Conservation (phyloP, 2,797 vertebrate genomes). For the Nothura maculosa region DNA sequence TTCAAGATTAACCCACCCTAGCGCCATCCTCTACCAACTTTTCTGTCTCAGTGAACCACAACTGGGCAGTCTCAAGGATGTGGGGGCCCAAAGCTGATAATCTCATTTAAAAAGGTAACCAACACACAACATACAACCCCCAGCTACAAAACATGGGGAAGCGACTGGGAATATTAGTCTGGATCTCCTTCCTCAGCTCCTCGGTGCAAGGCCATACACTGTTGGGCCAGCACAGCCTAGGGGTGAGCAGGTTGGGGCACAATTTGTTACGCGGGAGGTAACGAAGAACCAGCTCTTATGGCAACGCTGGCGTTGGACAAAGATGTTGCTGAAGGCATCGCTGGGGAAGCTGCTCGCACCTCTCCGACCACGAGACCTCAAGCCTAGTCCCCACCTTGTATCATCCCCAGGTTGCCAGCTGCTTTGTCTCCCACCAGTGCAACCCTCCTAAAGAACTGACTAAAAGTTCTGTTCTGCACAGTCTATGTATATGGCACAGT, state of each 20-base stretch:
- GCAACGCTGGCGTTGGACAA: no score
- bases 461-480: background rate
- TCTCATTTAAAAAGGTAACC: background rate
- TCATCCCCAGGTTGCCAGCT: accelerated
- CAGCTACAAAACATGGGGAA: background rate
- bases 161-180: background rate
- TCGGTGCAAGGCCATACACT: background rate
- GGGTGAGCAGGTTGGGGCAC: no score
- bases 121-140: background rate
- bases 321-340: accelerated
- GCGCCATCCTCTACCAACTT: background rate
- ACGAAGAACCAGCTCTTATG: background rate
- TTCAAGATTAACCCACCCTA: background rate
- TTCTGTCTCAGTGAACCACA: background rate
- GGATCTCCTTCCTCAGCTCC: background rate
- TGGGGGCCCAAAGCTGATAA: background rate
- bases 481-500: accelerated
- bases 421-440: background rate
- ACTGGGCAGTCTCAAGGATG: accelerated
- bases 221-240: no score
- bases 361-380: background rate
- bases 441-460: accelerated
- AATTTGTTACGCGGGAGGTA: no score
- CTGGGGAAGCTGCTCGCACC: background rate
- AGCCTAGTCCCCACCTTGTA: background rate